These are phyloP conservation scores for Phortica variegata DNA, from an alignment of 1,140 invertebrate genomes.

Conservation along the genomic window DNA sequence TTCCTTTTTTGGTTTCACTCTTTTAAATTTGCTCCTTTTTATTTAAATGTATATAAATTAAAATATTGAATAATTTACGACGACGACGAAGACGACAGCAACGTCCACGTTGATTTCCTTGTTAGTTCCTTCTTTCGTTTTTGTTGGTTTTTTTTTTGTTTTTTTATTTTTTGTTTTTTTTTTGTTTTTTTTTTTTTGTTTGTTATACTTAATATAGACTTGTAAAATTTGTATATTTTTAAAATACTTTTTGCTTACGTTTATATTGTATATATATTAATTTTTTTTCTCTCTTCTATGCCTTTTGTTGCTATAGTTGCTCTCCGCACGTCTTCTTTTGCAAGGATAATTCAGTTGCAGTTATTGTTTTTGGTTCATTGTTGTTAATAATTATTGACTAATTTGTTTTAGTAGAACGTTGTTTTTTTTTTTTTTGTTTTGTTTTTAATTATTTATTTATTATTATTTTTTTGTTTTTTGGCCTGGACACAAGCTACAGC, in stretches of 20 bases:
- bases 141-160: background rate
- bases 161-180: slow-evolving; percentile 10
- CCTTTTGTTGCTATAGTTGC: background rate
- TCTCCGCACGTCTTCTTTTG: background rate
- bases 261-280: slow-evolving; percentile 1
- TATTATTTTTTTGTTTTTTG: slow-evolving; percentile 5
- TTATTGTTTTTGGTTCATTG: slow-evolving; percentile 4
- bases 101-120: too few species aligned
- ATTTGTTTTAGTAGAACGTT: slow-evolving; percentile 9
- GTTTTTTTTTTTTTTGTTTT: background rate
- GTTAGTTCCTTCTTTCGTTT: too few species aligned
- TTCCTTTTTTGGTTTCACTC: too few species aligned
- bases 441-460: slow-evolving; percentile 7
- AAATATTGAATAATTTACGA: too few species aligned
- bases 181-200: slow-evolving; percentile 6
- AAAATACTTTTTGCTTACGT: slow-evolving; percentile 7
- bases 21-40: too few species aligned
- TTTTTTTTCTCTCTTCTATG: background rate
- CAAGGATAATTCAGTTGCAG: background rate
- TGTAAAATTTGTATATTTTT: slow-evolving; percentile 2
- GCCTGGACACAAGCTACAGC: too few species aligned
- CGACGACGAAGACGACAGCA: too few species aligned
- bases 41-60: too few species aligned
- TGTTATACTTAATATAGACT: background rate
- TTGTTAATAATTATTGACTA: slow-evolving; percentile 11